Base-by-base conservation (phyloP, 2,888 invertebrate species). In the Drosophila mimetica region DNA sequence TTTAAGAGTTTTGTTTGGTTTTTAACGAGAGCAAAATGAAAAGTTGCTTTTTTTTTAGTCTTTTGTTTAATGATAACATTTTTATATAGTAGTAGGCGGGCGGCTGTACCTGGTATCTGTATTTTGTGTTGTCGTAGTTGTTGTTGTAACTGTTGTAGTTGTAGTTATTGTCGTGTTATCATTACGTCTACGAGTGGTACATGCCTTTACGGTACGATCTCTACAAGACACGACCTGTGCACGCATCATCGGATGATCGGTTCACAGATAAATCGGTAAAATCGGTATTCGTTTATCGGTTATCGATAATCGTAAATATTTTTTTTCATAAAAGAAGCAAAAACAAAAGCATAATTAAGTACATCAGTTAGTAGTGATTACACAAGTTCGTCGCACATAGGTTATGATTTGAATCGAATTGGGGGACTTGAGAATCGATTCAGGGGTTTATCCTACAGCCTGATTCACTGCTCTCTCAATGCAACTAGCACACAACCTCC, bases 171-270 rank as follows among this genome's bases (percentile, higher is more conserved):
- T 88, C 89, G 84, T 87, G 89, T 71, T 82, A 60, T 75, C 88
- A 81, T 76, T 86, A 84, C 78, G 65, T 75, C 74, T 81, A 74
- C 89, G 88, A 79, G 74, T 32, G 57, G 73, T 89, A 76, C 88
- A 87, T 88, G 89, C 89, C 89, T 78, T 87, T 77, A 73, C 74
- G 69, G 76, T 80, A 72, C 88, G 90, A 80, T 91, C 90, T 90
- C 87, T 90, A 90, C 89, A 88, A 73, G 85, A 78, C 86, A 90
- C 88, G 81, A 91, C 91, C 91, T 91, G 89, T 85, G 86, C n/a
- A n/a, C 83, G 54, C 85, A 74, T 74, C 76, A 75, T 74, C 70
- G 48, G 50, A 66, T 46, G 48, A 32, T 50, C 41, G 65, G 46
- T 51, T 50, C 76, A 75, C 55, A 63, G 36, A 41, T 28, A 65